A percentile compares a stretch with the other conserved stretches of the same genome.
These are phyloP conservation scores for Rhagonycha fulva DNA, from an alignment of 2,888 invertebrate genomes.

Conservation along the genomic window DNA sequence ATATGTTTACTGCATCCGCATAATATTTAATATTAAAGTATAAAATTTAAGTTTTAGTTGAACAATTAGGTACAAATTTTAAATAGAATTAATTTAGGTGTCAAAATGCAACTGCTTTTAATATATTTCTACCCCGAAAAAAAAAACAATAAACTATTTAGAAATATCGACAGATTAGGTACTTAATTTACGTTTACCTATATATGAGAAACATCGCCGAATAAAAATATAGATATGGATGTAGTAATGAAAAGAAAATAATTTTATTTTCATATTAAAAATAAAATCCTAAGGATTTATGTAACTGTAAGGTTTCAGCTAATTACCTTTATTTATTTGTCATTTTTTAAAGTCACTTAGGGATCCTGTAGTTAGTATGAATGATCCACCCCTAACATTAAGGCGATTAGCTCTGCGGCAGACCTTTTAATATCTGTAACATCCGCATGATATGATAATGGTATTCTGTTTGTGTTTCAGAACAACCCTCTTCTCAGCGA, in stretches of 20 bases:
- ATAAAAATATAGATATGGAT: background rate
- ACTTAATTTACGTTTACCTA: background rate
- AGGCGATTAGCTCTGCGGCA: constrained; percentile 52
- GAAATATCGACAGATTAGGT: background rate
- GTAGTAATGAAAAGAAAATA: background rate
- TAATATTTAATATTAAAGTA: background rate
- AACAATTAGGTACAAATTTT: constrained; percentile 7
- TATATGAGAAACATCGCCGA: background rate
- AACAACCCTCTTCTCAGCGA: constrained; percentile 33
- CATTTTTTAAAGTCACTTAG: constrained; percentile 27
- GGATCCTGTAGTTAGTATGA: constrained; percentile 37
- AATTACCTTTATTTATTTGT: constrained; percentile 28
- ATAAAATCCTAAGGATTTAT: constrained; percentile 2
- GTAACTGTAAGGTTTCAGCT: constrained; percentile 5
- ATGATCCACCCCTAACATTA: constrained; percentile 52
- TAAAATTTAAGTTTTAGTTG: background rate
- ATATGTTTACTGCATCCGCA: constrained; percentile 31
- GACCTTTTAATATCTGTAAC: constrained; percentile 55
- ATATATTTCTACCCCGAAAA: background rate
- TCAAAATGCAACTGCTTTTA: background rate
- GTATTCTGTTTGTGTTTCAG: constrained; percentile 47
- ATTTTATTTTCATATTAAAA: background rate
- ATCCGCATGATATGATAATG: constrained; percentile 53
- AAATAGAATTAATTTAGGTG: constrained; percentile 15
- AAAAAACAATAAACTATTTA: background rate